Base-by-base conservation (phyloP, 2,113 vertebrate species). In the Corythornis cristatus region DNA sequence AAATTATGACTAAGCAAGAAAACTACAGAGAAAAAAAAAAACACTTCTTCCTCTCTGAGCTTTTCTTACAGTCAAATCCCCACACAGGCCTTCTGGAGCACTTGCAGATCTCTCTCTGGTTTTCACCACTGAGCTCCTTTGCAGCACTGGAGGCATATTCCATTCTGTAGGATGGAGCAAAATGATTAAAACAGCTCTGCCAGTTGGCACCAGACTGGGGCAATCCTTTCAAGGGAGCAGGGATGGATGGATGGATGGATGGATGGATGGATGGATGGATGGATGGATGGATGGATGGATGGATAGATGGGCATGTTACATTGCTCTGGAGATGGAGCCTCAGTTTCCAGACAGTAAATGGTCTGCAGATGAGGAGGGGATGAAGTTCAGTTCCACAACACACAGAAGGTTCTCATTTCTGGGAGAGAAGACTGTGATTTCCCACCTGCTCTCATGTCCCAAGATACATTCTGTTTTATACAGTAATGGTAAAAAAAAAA, bases 1-100 rank as follows among this genome's bases (percentile, higher is more conserved):
- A 66, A 90, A 79, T 87, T 31, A 45, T 62, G 82, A 92, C 66
- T 76, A 70, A 80, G 45, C 21, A 89, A 90, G 76, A 86, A 68
- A 84, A 84, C 9, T n/a, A 22, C 16, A 40, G 11, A 21, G 31
- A 33, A 46, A 71, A 68, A 86, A 83, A 86, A 83, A 33, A 1
- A 37, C 13, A 53, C 22, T 83, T 88, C 31, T 58, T 81, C 37
- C 51, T 93, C 58, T 82, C 83, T 72, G 46, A 4, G 1, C 66
- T 12, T 79, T 87, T 67, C 20, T 5, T 54, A 35, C 25, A 71
- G 43, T 66, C 20, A 25, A 77, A 78, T 86, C 40, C 28, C 35
- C 35, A 33, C 29, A 28, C 26, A 31, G 0, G 8, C n/a, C 65
- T 89, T 90, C 42, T 80, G 56, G 26, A 91, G 14, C 20, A 14